phyloP scores from a whole-genome alignment of 2,888 invertebrate species.

The Ornithoptera alexandrae region DNA sequence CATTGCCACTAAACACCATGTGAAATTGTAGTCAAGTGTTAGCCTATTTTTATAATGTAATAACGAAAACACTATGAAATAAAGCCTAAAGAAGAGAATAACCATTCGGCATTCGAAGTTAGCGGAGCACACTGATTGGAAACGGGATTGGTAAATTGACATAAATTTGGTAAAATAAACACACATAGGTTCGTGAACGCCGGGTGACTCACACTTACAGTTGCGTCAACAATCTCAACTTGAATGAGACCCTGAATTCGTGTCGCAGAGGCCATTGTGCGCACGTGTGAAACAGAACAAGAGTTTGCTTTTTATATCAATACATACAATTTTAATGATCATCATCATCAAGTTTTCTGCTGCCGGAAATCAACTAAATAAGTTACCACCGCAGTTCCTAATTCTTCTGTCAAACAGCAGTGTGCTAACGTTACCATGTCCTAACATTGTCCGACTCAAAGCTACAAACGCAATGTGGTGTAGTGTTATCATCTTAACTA shows the following conservation, averaged over 20 bases:
- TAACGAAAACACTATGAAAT: not conserved
- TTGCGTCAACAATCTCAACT: slow-evolving; percentile 77
- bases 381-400: too few species aligned
- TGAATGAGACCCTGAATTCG: slow-evolving; percentile 73
- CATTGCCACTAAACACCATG: too few species aligned
- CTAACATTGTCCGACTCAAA: too few species aligned
- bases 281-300: slow-evolving; percentile 77
- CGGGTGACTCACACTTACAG: slow-evolving; percentile 78
- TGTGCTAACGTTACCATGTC: too few species aligned
- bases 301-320: slow-evolving; percentile 57
- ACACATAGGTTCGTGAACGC: slow-evolving; percentile 69
- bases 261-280: slow-evolving; percentile 61
- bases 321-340: slow-evolving; percentile 34
- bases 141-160: slow-evolving; percentile 50
- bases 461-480: too few species aligned
- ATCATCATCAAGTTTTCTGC: not conserved
- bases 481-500: too few species aligned
- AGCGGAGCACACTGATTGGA: slow-evolving; percentile 65
- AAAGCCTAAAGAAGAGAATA: slow-evolving; percentile 37
- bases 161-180: slow-evolving; percentile 63
- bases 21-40: too few species aligned
- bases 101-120: slow-evolving; percentile 61
- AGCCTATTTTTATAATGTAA: too few species aligned
- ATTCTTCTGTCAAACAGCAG: too few species aligned
- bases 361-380: too few species aligned